phyloP scores from a whole-genome alignment of 2,797 vertebrate species.

The Cercopithecus diana region DNA sequence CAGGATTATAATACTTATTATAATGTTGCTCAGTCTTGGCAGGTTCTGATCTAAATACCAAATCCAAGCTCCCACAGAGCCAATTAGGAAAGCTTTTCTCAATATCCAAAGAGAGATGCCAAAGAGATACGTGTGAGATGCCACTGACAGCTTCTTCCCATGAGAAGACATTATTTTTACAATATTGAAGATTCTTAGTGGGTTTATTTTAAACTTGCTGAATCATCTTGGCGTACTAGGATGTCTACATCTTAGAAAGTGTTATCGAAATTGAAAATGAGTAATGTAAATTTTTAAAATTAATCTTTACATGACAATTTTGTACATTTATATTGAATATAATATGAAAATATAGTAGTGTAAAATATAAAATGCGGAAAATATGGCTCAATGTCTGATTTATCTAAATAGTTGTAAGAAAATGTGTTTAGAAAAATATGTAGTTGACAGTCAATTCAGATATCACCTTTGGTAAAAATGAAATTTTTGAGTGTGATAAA shows the following conservation, averaged over 20 bases:
- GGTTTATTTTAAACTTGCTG: not conserved
- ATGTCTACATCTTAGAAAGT: not conserved
- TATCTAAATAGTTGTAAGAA: not conserved
- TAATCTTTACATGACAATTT: not conserved
- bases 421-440: not conserved
- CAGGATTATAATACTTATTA: not conserved
- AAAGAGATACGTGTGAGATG: not conserved
- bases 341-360: not conserved
- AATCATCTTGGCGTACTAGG: not conserved
- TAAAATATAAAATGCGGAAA: not conserved
- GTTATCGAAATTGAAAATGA: not conserved
- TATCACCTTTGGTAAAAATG: not conserved
- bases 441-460: not conserved
- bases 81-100: not conserved
- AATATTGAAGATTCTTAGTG: not conserved
- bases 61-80: not conserved
- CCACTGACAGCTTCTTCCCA: not conserved
- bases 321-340: not conserved
- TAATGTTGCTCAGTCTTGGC: not conserved
- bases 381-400: not conserved
- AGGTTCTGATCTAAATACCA: constrained; percentile 7
- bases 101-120: not conserved
- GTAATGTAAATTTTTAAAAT: not conserved
- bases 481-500: not conserved
- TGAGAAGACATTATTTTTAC: not conserved